Evolutionary conservation across 1,140 invertebrate genomes (phyloP).

Genomic region (Pseudomyrmex cubaensis): DNA sequence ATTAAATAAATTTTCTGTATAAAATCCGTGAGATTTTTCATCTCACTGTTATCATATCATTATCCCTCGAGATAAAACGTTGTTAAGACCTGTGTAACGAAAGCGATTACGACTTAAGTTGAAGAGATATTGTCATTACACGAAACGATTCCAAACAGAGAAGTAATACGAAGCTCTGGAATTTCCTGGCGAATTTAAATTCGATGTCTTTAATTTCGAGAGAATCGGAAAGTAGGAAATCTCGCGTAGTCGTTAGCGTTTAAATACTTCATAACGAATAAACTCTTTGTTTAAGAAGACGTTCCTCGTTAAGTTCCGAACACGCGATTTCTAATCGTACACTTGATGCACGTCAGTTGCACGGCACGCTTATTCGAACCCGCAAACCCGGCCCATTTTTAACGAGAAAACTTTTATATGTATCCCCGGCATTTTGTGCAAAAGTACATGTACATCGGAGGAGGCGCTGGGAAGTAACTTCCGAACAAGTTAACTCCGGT

Average conservation of each 20-base stretch:
- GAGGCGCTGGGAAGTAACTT: slow-evolving; percentile 20
- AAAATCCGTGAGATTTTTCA: not conserved
- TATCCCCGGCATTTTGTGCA: not conserved
- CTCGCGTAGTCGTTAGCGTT: not conserved
- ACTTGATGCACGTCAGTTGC: too few relatives aligned
- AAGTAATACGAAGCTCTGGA: not conserved
- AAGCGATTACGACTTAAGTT: not conserved
- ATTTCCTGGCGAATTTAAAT: not conserved
- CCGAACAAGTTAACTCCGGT: slow-evolving; percentile 42
- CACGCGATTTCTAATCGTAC: too few relatives aligned
- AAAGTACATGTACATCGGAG: not conserved
- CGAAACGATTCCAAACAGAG: too few relatives aligned
- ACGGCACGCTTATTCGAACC: not conserved
- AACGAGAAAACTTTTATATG: slow-evolving; percentile 44
- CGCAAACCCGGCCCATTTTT: not conserved
- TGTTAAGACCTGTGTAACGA: slow-evolving; percentile 1
- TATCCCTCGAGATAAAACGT: not conserved
- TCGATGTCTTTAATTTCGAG: not conserved
- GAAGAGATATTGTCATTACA: too few relatives aligned
- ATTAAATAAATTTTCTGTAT: too few relatives aligned
- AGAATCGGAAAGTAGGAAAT: not conserved
- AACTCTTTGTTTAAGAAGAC: too few relatives aligned
- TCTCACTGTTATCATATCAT: not conserved
- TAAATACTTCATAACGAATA: not conserved
- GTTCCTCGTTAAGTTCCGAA: too few relatives aligned